Evolutionary conservation across 2,888 invertebrate genomes (phyloP).

Genomic region (Gryllus longicercus): DNA sequence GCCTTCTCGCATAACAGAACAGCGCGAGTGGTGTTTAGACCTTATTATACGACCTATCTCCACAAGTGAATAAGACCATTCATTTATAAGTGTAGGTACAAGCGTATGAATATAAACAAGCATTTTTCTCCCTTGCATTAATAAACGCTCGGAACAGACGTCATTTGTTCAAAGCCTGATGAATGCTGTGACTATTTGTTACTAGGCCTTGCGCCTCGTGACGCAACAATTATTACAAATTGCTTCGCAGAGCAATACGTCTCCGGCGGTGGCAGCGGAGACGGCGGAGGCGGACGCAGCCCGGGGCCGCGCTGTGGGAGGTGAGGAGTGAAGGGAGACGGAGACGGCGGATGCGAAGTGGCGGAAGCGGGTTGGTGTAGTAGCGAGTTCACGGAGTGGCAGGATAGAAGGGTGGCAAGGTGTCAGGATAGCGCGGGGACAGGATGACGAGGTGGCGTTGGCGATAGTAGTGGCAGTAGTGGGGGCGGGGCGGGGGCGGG

Average conservation of each 20-base stretch:
- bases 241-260: neutral
- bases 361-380: too few species aligned
- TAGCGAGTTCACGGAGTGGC: too few species aligned
- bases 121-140: neutral
- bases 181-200: neutral
- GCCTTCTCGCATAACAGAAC: neutral
- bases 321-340: neutral
- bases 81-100: slow-evolving; percentile 3
- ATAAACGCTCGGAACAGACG: neutral
- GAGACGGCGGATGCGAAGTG: neutral
- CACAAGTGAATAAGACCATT: neutral
- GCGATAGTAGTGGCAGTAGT: too few species aligned
- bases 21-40: neutral
- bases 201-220: neutral
- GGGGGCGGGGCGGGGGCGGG: too few species aligned
- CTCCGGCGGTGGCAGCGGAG: neutral
- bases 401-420: too few species aligned
- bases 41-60: neutral
- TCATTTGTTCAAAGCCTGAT: neutral
- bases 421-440: too few species aligned
- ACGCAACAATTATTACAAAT: slow-evolving; percentile 8
- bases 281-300: neutral
- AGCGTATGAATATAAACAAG: neutral
- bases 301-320: neutral
- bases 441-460: too few species aligned